phyloP scores from a whole-genome alignment of 2,113 vertebrate species.

The Callocephalon fimbriatum region DNA sequence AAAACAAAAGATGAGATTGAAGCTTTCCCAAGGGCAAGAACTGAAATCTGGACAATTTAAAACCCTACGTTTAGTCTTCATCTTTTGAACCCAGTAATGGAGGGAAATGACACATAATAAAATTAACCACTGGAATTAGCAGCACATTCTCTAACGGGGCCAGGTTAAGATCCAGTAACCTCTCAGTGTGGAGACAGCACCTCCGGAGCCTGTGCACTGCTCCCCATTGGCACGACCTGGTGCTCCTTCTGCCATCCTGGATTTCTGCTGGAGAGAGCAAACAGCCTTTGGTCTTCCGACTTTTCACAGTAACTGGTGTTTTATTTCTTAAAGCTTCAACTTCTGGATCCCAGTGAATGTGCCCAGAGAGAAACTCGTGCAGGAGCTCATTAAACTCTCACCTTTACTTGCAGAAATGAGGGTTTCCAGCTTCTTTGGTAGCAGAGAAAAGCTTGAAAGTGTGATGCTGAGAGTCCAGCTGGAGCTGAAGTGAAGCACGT shows the following conservation, averaged over 20 bases:
- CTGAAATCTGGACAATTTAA: constrained; percentile 28
- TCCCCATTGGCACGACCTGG: rapidly evolving
- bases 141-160: background rate
- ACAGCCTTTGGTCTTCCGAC: background rate
- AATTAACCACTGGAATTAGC: constrained; percentile 66
- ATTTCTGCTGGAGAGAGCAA: background rate
- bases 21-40: constrained; percentile 37
- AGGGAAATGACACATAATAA: constrained; percentile 41
- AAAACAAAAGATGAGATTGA: constrained; percentile 60
- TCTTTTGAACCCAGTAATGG: constrained; percentile 61
- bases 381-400: background rate
- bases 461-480: background rate
- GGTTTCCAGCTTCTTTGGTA: background rate
- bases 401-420: background rate
- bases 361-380: background rate
- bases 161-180: background rate
- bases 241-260: background rate
- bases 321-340: background rate
- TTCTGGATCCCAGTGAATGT: background rate
- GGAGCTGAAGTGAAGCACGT: background rate
- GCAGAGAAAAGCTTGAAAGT: background rate
- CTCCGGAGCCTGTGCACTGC: background rate
- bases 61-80: constrained; percentile 45
- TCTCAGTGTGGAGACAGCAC: background rate
- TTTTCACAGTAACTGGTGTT: background rate